phyloP scores from a whole-genome alignment of 2,888 invertebrate species.

The Willowsia nigromaculata region DNA sequence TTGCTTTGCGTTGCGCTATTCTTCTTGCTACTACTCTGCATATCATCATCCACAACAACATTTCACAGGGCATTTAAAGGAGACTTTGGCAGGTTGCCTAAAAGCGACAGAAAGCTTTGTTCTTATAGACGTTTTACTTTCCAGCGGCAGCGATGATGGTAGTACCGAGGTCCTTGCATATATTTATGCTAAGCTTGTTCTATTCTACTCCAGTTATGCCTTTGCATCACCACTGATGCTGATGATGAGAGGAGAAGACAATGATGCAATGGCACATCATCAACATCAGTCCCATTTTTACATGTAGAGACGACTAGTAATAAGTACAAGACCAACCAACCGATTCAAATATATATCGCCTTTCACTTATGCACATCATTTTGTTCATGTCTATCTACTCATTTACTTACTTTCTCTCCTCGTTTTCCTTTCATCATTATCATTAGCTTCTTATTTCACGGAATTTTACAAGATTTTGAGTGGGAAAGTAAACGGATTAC shows the following conservation, averaged over 20 bases:
- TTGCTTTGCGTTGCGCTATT: slow-evolving; percentile 30
- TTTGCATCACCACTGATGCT: not conserved
- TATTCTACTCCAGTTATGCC: not conserved
- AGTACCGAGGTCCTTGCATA: not conserved
- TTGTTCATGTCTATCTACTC: not conserved
- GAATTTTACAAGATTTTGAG: too few relatives aligned
- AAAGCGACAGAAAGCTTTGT: not conserved
- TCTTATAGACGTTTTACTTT: not conserved
- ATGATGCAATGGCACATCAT: slow-evolving; percentile 42
- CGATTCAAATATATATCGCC: slow-evolving; percentile 50
- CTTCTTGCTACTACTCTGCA: not conserved
- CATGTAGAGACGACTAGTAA: not conserved
- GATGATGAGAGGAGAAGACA: slow-evolving; percentile 50
- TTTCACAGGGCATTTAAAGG: slow-evolving; percentile 27
- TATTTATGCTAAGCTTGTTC: not conserved
- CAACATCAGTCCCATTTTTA: not conserved
- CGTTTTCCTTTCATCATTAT: not conserved
- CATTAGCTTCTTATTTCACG: too few relatives aligned
- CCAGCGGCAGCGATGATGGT: not conserved
- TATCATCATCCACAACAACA: not conserved
- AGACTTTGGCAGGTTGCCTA: slow-evolving; percentile 53
- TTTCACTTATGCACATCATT: slow-evolving; percentile 38
- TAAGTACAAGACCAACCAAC: slow-evolving; percentile 28
- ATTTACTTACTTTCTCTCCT: not conserved
- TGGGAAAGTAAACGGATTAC: too few relatives aligned